These are phyloP conservation scores for Neodon shergylaensis DNA, from an alignment of 2,113 vertebrate species.

Conservation along the genomic window DNA sequence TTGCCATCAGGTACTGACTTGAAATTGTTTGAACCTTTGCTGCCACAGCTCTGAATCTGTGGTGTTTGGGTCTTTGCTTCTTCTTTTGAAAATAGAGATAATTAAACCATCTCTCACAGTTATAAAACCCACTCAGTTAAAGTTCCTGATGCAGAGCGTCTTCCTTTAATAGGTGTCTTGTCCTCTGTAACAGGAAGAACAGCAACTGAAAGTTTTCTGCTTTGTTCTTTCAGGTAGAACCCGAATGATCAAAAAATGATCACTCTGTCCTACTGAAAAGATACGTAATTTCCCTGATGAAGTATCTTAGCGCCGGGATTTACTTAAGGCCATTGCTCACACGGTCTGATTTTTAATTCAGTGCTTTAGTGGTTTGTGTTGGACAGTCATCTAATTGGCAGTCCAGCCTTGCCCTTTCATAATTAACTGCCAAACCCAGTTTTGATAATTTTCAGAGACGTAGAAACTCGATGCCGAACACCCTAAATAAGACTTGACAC, in stretches of 20 bases:
- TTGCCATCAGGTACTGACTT: neutral
- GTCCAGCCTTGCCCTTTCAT: neutral
- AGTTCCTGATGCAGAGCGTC: neutral
- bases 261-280: neutral
- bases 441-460: constrained; percentile 44
- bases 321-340: neutral
- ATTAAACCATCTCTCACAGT: neutral
- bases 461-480: neutral
- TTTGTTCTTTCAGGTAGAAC: neutral
- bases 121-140: neutral
- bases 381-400: neutral
- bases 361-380: constrained; percentile 30
- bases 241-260: neutral
- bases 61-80: neutral
- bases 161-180: neutral
- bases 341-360: neutral
- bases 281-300: neutral
- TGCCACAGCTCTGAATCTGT: neutral
- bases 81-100: neutral
- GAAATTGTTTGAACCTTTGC: neutral
- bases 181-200: neutral
- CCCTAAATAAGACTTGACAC: constrained; percentile 24
- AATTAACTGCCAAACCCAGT: constrained; percentile 52
- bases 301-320: neutral
- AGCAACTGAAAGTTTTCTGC: neutral